Evolutionary conservation across 2,888 invertebrate species (phyloP).

Genomic region (Caenorhabditis panamensis): DNA sequence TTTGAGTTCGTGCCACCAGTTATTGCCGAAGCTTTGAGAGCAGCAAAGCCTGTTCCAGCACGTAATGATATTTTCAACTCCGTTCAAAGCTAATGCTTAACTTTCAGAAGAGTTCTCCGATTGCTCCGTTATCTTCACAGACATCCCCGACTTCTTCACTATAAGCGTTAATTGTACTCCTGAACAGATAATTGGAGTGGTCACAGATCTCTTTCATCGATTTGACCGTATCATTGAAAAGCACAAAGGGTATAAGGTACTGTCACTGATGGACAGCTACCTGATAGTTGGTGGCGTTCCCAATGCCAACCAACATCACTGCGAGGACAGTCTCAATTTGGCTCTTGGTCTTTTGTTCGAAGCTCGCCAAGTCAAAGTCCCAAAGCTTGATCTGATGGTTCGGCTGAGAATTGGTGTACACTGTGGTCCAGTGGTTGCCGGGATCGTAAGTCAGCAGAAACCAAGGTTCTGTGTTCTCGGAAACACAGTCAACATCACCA

Average conservation of each 20-base stretch:
- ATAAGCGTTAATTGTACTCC: slow-evolving; percentile 80
- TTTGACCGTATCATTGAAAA: slow-evolving; percentile 75
- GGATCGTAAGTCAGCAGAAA: slow-evolving; percentile 75
- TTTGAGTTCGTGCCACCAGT: slow-evolving; percentile 75
- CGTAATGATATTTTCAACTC: slow-evolving; percentile 53
- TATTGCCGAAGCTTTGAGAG: slow-evolving; percentile 73
- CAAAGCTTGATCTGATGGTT: slow-evolving; percentile 72
- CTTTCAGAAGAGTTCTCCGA: slow-evolving; percentile 76
- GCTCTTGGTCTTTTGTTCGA: slow-evolving; percentile 81
- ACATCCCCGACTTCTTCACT: slow-evolving; percentile 82
- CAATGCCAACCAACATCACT: slow-evolving; percentile 78
- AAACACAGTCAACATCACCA: slow-evolving; percentile 75
- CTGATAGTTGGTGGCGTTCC: slow-evolving; percentile 82
- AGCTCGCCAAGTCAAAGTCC: slow-evolving; percentile 76
- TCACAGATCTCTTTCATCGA: slow-evolving; percentile 82
- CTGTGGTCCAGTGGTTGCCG: slow-evolving; percentile 76
- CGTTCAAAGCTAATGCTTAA: too few relatives aligned
- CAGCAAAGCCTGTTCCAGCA: slow-evolving; percentile 70
- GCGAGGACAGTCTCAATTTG: slow-evolving; percentile 79
- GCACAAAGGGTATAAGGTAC: slow-evolving; percentile 76
- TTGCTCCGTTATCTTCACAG: slow-evolving; percentile 81
- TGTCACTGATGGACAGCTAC: slow-evolving; percentile 81
- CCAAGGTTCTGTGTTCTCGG: slow-evolving; percentile 77
- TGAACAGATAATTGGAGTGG: slow-evolving; percentile 79
- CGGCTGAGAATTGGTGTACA: slow-evolving; percentile 74